A percentile compares a stretch with the other conserved stretches of the same genome.
Evolutionary conservation across 2,888 invertebrate species (phyloP).

Genomic region (Eumerus sabulonum): DNA sequence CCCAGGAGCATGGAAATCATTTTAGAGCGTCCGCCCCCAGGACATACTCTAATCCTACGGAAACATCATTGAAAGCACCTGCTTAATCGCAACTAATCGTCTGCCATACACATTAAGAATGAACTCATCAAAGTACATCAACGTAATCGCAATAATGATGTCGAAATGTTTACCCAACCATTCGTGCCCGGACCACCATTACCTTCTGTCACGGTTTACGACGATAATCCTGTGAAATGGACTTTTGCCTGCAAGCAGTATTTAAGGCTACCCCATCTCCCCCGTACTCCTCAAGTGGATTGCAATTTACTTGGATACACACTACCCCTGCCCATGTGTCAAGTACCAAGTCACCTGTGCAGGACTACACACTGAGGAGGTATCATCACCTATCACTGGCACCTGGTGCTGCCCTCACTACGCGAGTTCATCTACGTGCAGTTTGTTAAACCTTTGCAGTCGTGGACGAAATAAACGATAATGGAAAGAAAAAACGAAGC

Average conservation of each 20-base stretch:
- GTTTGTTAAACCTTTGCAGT: constrained; percentile 42
- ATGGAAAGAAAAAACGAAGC: constrained; percentile 11
- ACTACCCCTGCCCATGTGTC: constrained; percentile 5
- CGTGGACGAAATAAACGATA: constrained; percentile 29
- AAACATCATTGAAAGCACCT: constrained; percentile 69
- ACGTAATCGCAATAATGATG: constrained; percentile 65
- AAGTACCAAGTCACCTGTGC: constrained; percentile 50
- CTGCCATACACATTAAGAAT: constrained; percentile 66
- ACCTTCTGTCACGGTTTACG: constrained; percentile 35
- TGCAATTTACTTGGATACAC: constrained; percentile 52
- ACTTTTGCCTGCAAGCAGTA: constrained; percentile 54
- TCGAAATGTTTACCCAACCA: constrained; percentile 25
- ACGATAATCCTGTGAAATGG: constrained; percentile 65
- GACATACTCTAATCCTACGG: constrained; percentile 56
- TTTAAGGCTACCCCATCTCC: constrained; percentile 51
- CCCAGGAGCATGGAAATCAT: constrained; percentile 44
- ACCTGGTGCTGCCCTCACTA: constrained; percentile 36
- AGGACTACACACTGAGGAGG: constrained; percentile 12
- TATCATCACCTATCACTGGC: constrained; percentile 59
- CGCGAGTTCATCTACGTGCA: constrained; percentile 6
- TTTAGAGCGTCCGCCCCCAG: constrained; percentile 26
- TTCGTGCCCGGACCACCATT: constrained; percentile 2
- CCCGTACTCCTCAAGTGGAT: constrained; percentile 39
- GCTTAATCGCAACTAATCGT: constrained; percentile 68
- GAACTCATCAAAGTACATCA: constrained; percentile 68